Percentiles rank a stretch among this genome's conserved stretches.
phyloP scores from a whole-genome alignment of 1,140 invertebrate genomes.

The Drosophila repletoides region DNA sequence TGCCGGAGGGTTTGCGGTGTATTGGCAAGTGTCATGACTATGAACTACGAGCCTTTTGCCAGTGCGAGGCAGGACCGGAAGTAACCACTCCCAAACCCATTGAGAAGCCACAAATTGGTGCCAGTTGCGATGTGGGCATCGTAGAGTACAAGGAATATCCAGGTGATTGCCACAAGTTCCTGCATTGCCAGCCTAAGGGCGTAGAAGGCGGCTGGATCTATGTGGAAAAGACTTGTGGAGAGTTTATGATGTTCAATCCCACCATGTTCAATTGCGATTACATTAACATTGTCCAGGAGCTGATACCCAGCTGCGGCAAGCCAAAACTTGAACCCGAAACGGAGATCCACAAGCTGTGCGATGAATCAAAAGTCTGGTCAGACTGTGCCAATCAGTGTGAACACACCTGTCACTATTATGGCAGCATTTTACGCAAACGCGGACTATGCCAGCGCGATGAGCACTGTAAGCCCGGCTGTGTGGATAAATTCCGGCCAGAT shows the following conservation, averaged over 20 bases:
- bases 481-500: slow-evolving; percentile 68
- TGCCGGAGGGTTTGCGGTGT: slow-evolving; percentile 89
- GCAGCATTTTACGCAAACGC: slow-evolving; percentile 59
- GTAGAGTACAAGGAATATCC: slow-evolving; percentile 82
- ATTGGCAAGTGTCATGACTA: slow-evolving; percentile 86
- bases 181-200: slow-evolving; percentile 83
- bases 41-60: slow-evolving; percentile 88
- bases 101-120: slow-evolving; percentile 54
- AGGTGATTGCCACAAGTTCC: slow-evolving; percentile 85
- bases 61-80: slow-evolving; percentile 83
- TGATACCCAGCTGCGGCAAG: slow-evolving; percentile 85
- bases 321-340: slow-evolving; percentile 10
- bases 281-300: slow-evolving; percentile 84
- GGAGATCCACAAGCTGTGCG: slow-evolving; percentile 45
- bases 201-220: slow-evolving; percentile 64
- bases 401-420: slow-evolving; percentile 85
- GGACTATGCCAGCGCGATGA: slow-evolving; percentile 69
- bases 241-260: slow-evolving; percentile 86
- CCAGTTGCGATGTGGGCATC: slow-evolving; percentile 52
- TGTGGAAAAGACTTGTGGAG: slow-evolving; percentile 85
- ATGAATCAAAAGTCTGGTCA: slow-evolving; percentile 82
- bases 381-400: slow-evolving; percentile 86
- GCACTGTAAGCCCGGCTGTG: slow-evolving; percentile 79
- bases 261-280: slow-evolving; percentile 85
- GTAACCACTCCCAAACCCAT: slow-evolving; percentile 29